These are phyloP conservation scores for Tonatia bakeri DNA, from an alignment of 2,113 vertebrate genomes.

Conservation along the genomic window DNA sequence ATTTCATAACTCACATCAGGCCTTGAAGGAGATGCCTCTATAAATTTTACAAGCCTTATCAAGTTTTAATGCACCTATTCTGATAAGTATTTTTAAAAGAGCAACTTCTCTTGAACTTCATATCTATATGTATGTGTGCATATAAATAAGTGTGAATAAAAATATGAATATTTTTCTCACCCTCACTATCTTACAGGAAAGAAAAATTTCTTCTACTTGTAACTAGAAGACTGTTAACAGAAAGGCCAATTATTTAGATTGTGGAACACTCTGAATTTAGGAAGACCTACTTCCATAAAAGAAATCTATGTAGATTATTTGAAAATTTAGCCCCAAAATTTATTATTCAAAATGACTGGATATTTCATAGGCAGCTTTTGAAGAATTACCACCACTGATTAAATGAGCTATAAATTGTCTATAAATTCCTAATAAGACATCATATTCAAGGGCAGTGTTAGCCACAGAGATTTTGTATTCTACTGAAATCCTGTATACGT, in stretches of 20 bases:
- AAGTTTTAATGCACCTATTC: slow-evolving; percentile 67
- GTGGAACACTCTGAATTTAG: slow-evolving; percentile 9
- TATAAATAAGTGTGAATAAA: not conserved
- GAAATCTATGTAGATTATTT: not conserved
- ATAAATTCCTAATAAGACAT: not conserved
- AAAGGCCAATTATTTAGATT: not conserved
- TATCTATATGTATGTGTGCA: not conserved
- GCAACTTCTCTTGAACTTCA: slow-evolving; percentile 32
- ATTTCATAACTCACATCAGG: slow-evolving; percentile 82
- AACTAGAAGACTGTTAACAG: not conserved
- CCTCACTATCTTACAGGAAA: slow-evolving; percentile 20
- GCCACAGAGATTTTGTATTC: not conserved
- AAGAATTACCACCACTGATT: not conserved
- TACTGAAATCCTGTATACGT: not conserved
- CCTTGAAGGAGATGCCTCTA: slow-evolving; percentile 68
- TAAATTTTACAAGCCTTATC: slow-evolving; percentile 78
- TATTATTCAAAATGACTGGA: not conserved
- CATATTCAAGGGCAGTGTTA: not conserved
- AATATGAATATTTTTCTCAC: not conserved
- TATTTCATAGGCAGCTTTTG: not conserved
- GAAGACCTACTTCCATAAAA: not conserved
- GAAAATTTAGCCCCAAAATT: not conserved
- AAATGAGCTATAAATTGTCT: not conserved
- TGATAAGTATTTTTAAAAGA: slow-evolving; percentile 67
- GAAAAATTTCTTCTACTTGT: not conserved